Base-by-base conservation (phyloP, 2,113 vertebrate species). In the Micromys minutus region DNA sequence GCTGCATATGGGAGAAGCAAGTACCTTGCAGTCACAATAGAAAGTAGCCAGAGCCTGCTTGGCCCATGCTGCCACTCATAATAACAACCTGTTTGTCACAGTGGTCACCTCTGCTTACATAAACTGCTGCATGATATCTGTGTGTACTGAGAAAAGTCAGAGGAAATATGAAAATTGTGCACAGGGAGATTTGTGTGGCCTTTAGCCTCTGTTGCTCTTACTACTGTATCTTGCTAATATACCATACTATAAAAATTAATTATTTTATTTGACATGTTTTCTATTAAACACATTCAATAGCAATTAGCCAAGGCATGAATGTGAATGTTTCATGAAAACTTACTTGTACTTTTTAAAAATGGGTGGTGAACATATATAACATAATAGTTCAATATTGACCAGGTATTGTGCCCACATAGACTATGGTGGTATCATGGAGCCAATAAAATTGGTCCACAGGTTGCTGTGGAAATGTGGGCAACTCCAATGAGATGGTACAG, bases 151-250 rank as follows among this genome's bases (percentile, higher is more conserved):
- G 26, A 10, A 36, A 91, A 29, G 45, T 72, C 12, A 42, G 31
- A 55, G 29, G 17, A 26, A 81, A 65, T 0, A 0, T 0, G 59
- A 72, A 52, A 42, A 4, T 34, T n/a, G 24, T 1, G 36, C 12
- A 21, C 0, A 16, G 42, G 71, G 22, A 21, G 36, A 10, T 16
- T 1, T 4, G 0, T 4, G 0, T 0, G 29, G 50, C 13, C 47
- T 8, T 16, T 10, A 50, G 36, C 22, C 1, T 16, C 34, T 0
- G 2, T 12, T 11, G 39, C 2, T 16, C 65, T 57, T 71, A 67
- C n/a, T 34, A 5, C 13, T 1, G 7, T 22, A 16, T 29, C 52
- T 11, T 26, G 50, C 39, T 26, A 21, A n/a, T 0, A 4, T 0
- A 3, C 7, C 12, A 10, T 3, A 6, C 13, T 8, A 36, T 1